Conservation (phyloP, 2,888 invertebrate genomes). For the Bombyx huttoni region DNA sequence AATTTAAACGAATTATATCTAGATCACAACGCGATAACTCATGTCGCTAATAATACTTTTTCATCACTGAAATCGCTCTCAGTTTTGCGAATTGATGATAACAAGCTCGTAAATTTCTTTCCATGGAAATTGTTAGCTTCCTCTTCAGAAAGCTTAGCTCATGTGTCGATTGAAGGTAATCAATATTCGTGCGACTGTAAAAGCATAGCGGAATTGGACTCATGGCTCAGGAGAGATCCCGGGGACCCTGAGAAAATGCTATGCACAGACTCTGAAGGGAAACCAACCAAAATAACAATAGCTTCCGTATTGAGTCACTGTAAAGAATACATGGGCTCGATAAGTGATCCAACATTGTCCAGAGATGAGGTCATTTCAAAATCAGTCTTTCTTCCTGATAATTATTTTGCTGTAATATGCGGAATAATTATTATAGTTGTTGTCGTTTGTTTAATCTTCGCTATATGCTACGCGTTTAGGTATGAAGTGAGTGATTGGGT, state of each 20-base stretch:
- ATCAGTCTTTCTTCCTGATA: slow-evolving; percentile 76
- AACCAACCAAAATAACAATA: slow-evolving; percentile 65
- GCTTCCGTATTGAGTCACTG: slow-evolving; percentile 72
- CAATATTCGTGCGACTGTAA: slow-evolving; percentile 88
- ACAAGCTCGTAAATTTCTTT: slow-evolving; percentile 81
- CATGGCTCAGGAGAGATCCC: slow-evolving; percentile 78
- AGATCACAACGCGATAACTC: slow-evolving; percentile 82
- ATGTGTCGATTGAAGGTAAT: slow-evolving; percentile 82
- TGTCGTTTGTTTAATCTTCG: slow-evolving; percentile 77
- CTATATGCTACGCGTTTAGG: slow-evolving; percentile 81
- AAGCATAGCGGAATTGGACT: slow-evolving; percentile 78
- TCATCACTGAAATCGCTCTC: slow-evolving; percentile 80
- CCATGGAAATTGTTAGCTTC: slow-evolving; percentile 80
- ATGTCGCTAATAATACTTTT: slow-evolving; percentile 85
- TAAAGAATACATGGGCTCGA: slow-evolving; percentile 74
- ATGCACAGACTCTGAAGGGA: slow-evolving; percentile 73
- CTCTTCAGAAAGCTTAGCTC: slow-evolving; percentile 72
- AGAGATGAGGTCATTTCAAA: slow-evolving; percentile 70
- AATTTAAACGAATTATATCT: slow-evolving; percentile 83
- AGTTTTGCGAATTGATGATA: slow-evolving; percentile 82
- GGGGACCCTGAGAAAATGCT: slow-evolving; percentile 79
- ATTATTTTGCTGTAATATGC: slow-evolving; percentile 82
- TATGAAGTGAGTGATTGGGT: slow-evolving; percentile 85
- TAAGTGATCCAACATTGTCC: slow-evolving; percentile 54
- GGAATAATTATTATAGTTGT: slow-evolving; percentile 79